A percentile compares a stretch with the other conserved stretches of the same genome.
These are phyloP conservation scores for Hyles euphorbiae DNA, from an alignment of 1,140 invertebrate genomes.

Conservation along the genomic window DNA sequence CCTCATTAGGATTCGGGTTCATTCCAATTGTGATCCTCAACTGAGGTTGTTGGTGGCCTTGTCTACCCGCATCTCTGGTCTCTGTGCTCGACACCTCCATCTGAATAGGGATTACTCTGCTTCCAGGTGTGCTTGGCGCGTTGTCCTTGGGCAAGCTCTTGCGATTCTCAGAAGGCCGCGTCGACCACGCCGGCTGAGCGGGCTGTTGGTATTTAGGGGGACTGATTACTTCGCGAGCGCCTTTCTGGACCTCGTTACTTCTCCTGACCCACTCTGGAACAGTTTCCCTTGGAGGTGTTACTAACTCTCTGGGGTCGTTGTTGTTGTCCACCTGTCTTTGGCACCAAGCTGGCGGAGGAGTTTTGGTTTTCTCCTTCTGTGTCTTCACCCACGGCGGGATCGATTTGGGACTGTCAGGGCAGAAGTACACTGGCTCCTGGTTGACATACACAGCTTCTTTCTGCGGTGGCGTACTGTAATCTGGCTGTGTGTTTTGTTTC, in stretches of 20 bases:
- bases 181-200: slow-evolving; percentile 64
- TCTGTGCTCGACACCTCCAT: slow-evolving; percentile 67
- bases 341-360: slow-evolving; percentile 68
- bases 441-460: slow-evolving; percentile 60
- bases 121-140: slow-evolving; percentile 32
- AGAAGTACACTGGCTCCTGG: slow-evolving; percentile 61
- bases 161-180: slow-evolving; percentile 62
- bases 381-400: slow-evolving; percentile 69
- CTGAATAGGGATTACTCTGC: slow-evolving; percentile 67
- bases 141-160: slow-evolving; percentile 64
- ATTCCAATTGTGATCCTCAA: slow-evolving; percentile 69
- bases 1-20: slow-evolving; percentile 43
- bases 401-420: slow-evolving; percentile 64
- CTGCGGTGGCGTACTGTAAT: slow-evolving; percentile 47
- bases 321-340: slow-evolving; percentile 61
- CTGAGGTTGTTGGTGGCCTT: slow-evolving; percentile 56
- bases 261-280: slow-evolving; percentile 67
- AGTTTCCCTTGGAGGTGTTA: slow-evolving; percentile 57
- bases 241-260: slow-evolving; percentile 61
- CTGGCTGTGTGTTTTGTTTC: slow-evolving; percentile 49
- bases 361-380: slow-evolving; percentile 69
- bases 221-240: slow-evolving; percentile 51
- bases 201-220: slow-evolving; percentile 61
- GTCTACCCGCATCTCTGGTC: slow-evolving; percentile 44
- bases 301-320: slow-evolving; percentile 50